phyloP scores from a whole-genome alignment of 1,140 invertebrate genomes.

The Tetramorium parvispinum region DNA sequence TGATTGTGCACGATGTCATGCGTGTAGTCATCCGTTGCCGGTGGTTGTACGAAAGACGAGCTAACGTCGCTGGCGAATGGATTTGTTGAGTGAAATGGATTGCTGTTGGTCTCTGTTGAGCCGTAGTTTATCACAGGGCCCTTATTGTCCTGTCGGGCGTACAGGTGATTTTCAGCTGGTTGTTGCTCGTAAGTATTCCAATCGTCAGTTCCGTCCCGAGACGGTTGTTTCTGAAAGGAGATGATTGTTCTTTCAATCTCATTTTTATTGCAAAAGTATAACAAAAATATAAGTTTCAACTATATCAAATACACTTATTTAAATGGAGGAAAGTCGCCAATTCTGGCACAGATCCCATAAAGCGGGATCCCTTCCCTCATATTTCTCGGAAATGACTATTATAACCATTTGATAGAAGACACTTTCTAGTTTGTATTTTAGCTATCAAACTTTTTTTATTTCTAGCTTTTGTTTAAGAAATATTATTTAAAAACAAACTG shows the following conservation, averaged over 20 bases:
- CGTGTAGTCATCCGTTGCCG: slow-evolving; percentile 80
- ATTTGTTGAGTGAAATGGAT: slow-evolving; percentile 84
- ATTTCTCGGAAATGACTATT: too few species aligned
- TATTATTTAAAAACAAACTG: too few species aligned
- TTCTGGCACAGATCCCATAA: too few species aligned
- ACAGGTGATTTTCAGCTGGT: slow-evolving; percentile 53
- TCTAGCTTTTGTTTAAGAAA: too few species aligned
- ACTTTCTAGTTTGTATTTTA: too few species aligned
- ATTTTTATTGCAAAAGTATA: neutral
- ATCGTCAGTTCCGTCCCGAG: slow-evolving; percentile 72
- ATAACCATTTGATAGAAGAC: too few species aligned
- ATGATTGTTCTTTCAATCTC: neutral
- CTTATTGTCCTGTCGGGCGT: slow-evolving; percentile 70
- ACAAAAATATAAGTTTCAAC: neutral
- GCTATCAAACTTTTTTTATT: too few species aligned
- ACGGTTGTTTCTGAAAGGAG: slow-evolving; percentile 81
- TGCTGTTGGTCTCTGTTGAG: slow-evolving; percentile 79
- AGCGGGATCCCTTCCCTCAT: too few species aligned
- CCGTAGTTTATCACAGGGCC: slow-evolving; percentile 80
- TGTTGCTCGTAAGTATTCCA: slow-evolving; percentile 78
- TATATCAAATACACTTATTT: neutral
- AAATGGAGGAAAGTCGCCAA: too few species aligned
- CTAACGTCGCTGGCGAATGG: slow-evolving; percentile 80
- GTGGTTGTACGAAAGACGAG: slow-evolving; percentile 80
- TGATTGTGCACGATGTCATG: slow-evolving; percentile 80